Percentiles rank a stretch among this genome's conserved stretches.
phyloP scores from a whole-genome alignment of 2,113 vertebrate genomes.

The Cyanocitta stelleri region DNA sequence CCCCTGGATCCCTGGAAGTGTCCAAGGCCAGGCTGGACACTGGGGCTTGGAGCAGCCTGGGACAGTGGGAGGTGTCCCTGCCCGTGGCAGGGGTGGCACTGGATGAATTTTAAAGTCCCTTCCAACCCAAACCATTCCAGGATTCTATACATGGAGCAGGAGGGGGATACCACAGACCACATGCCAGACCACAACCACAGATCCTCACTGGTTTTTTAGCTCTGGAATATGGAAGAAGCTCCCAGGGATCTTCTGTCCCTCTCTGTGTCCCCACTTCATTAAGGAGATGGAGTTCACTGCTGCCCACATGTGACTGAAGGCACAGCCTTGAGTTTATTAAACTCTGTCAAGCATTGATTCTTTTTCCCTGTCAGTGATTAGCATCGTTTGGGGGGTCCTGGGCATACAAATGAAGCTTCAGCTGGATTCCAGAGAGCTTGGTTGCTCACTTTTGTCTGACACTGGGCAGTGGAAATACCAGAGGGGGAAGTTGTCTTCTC shows the following conservation, averaged over 20 bases:
- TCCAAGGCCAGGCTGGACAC: accelerated
- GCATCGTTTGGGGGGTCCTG: accelerated
- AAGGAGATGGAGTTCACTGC: neutral
- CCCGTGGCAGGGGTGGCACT: neutral
- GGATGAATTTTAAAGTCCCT: neutral
- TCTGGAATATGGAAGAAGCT: neutral
- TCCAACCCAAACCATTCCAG: neutral
- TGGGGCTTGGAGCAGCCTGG: neutral
- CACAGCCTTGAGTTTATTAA: neutral
- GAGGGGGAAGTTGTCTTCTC: neutral
- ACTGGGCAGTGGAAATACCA: neutral
- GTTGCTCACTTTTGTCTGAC: neutral
- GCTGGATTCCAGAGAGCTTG: neutral
- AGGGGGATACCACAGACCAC: neutral
- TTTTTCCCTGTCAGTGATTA: neutral
- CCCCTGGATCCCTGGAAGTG: neutral
- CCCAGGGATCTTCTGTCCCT: neutral
- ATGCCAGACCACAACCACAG: neutral
- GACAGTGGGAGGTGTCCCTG: accelerated
- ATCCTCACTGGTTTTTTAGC: neutral
- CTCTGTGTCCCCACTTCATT: neutral
- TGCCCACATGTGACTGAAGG: neutral
- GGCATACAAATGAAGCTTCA: neutral
- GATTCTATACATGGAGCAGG: neutral
- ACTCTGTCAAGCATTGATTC: neutral